Evolutionary conservation across 2,888 invertebrate species (phyloP), one percentile per base, ranked within the genome.

Genomic region (Orthonevra nobilis): DNA sequence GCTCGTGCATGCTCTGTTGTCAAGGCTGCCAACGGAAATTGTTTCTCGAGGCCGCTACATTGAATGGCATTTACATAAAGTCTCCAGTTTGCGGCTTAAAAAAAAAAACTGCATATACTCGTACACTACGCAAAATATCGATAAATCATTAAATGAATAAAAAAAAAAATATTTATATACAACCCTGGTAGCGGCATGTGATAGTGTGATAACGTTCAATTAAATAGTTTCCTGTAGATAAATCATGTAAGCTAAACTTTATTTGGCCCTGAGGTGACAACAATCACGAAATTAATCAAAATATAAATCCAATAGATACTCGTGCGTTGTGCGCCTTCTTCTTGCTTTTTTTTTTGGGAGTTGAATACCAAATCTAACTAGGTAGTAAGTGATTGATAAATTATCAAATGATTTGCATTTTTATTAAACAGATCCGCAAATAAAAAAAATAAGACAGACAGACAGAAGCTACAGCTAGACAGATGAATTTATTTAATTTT

Each of bases 91-190:
- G 20, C n/a, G 20, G 14, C n/a, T n/a, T n/a, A n/a, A 9, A n/a
- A n/a, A n/a, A n/a, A 52, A 40, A 50, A 10, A 10, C 34, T 44
- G 44, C 42, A 34, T 66, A 26, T 15, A n/a, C n/a, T n/a, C n/a
- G n/a, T n/a, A n/a, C n/a, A n/a, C n/a, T n/a, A n/a, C n/a, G n/a
- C n/a, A n/a, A n/a, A n/a, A n/a, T n/a, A 48, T 20, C 34, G 48
- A 75, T 75, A 75, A 75, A 54, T 68, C 61, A 54, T 40, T 23
- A 9, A 10, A n/a, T n/a, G n/a, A n/a, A n/a, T n/a, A n/a, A n/a
- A n/a, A n/a, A n/a, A n/a, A n/a, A n/a, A n/a, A n/a, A n/a, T n/a
- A n/a, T n/a, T n/a, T n/a, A n/a, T n/a, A n/a, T n/a, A n/a, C n/a
- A n/a, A n/a, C n/a, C n/a, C n/a, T n/a, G n/a, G n/a, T n/a, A n/a